A percentile compares a stretch with the other conserved stretches of the same genome.
phyloP scores from a whole-genome alignment of 2,797 vertebrate genomes.

The Paratrypauchen microcephalus region DNA sequence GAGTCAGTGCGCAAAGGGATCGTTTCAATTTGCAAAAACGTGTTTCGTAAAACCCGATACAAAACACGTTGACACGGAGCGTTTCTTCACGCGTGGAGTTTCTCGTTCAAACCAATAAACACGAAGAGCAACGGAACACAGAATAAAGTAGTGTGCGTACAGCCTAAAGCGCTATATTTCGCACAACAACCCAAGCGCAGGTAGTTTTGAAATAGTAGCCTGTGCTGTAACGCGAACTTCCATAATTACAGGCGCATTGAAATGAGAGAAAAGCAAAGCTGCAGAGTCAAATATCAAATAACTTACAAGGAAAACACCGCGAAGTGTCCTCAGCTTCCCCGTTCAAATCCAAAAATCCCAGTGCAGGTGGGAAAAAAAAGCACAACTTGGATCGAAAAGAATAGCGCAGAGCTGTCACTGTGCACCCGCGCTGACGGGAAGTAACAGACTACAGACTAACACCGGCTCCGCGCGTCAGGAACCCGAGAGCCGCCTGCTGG shows the following conservation, averaged over 20 bases:
- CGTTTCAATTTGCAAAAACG: background rate
- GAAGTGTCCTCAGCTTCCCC: slow-evolving; percentile 15
- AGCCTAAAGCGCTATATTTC: background rate
- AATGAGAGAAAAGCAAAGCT: background rate
- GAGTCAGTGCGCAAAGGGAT: background rate
- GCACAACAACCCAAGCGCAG: background rate
- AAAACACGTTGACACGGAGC: background rate
- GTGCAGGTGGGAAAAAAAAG: slow-evolving; percentile 14
- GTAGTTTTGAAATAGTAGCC: background rate
- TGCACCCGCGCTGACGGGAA: slow-evolving; percentile 36
- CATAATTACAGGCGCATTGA: slow-evolving; percentile 20
- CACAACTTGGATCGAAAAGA: slow-evolving; percentile 14
- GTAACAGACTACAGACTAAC: slow-evolving; percentile 35
- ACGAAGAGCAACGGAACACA: slow-evolving; percentile 4
- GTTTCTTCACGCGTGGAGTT: slow-evolving; percentile 26
- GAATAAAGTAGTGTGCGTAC: background rate
- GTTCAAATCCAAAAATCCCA: slow-evolving; percentile 22
- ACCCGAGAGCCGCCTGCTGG: slow-evolving; percentile 63
- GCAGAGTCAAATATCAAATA: slow-evolving; percentile 7
- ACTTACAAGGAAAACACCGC: slow-evolving; percentile 43
- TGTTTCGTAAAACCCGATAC: rapidly evolving
- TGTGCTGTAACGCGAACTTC: background rate
- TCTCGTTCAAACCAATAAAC: slow-evolving; percentile 15
- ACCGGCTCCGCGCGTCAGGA: slow-evolving; percentile 28
- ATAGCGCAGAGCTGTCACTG: slow-evolving; percentile 32